Evolutionary conservation across 2,113 vertebrate species (phyloP).

Genomic region (Chinchilla lanigera): DNA sequence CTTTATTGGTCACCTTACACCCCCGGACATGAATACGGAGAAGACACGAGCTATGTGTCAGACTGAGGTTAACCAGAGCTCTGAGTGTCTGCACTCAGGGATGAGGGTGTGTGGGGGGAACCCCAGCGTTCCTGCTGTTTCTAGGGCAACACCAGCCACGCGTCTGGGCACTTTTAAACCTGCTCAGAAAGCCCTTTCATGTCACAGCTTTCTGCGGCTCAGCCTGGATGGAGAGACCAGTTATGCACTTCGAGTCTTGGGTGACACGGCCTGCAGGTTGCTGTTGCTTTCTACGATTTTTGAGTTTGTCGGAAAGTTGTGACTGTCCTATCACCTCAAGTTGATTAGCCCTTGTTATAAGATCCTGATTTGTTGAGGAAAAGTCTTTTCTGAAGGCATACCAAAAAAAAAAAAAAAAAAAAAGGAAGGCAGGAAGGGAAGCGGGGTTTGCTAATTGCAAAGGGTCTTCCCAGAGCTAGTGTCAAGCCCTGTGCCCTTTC

Average conservation of each 20-base stretch:
- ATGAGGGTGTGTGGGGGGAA: conserved; percentile 51
- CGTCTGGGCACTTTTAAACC: not conserved
- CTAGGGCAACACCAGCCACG: conserved; percentile 27
- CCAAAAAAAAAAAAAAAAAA: no score
- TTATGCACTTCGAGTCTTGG: not conserved
- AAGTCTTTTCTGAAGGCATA: not conserved
- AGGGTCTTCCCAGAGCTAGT: not conserved
- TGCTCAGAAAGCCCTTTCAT: not conserved
- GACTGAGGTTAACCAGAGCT: conserved; percentile 74
- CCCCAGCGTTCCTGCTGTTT: conserved; percentile 37
- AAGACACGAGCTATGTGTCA: conserved; percentile 55
- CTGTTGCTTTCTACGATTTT: not conserved
- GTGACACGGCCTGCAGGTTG: not conserved
- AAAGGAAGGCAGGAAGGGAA: not conserved
- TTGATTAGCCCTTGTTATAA: conserved; percentile 7
- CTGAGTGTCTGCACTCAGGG: not conserved
- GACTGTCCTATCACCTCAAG: not conserved
- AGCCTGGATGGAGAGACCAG: not conserved
- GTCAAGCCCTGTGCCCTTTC: not conserved
- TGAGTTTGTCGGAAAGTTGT: not conserved
- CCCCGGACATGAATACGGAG: conserved; percentile 27
- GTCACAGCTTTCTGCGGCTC: not conserved
- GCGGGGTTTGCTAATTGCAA: not conserved
- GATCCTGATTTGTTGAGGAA: conserved; percentile 13
- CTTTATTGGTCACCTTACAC: conserved; percentile 51